phyloP scores from a whole-genome alignment of 2,888 invertebrate species.

The Melipona bicolor region DNA sequence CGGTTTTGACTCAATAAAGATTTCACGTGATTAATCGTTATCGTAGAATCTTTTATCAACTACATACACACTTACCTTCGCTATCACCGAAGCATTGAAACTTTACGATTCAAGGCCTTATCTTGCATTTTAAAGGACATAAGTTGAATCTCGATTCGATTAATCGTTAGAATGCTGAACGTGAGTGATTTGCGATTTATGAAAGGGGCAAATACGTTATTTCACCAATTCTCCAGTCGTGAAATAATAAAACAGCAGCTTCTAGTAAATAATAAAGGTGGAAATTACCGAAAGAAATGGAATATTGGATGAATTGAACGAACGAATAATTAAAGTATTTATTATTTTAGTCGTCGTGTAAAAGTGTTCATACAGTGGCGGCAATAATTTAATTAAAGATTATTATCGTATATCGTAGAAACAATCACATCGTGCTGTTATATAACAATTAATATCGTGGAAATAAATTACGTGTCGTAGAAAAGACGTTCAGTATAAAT shows the following conservation, averaged over 20 bases:
- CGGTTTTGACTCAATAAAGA: constrained; percentile 57
- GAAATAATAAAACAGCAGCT: background rate
- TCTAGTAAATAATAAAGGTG: background rate
- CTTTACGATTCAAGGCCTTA: background rate
- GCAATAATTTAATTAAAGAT: no score
- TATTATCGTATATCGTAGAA: no score
- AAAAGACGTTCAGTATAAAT: no score
- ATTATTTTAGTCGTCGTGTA: background rate
- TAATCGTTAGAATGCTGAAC: background rate
- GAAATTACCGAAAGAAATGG: background rate
- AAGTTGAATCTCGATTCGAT: background rate
- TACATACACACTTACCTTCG: background rate
- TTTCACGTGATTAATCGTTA: background rate
- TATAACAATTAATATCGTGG: no score
- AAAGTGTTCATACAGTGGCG: background rate
- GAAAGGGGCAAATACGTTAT: background rate
- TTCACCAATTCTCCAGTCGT: background rate
- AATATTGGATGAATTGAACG: background rate
- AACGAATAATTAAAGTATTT: background rate
- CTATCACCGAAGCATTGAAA: constrained; percentile 9
- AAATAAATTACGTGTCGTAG: no score
- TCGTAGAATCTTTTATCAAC: constrained; percentile 24
- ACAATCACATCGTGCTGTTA: no score
- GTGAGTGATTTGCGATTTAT: background rate
- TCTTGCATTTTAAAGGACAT: background rate